Base-by-base conservation (phyloP, 2,113 vertebrate genomes). In the Pseudorasbora parva region DNA sequence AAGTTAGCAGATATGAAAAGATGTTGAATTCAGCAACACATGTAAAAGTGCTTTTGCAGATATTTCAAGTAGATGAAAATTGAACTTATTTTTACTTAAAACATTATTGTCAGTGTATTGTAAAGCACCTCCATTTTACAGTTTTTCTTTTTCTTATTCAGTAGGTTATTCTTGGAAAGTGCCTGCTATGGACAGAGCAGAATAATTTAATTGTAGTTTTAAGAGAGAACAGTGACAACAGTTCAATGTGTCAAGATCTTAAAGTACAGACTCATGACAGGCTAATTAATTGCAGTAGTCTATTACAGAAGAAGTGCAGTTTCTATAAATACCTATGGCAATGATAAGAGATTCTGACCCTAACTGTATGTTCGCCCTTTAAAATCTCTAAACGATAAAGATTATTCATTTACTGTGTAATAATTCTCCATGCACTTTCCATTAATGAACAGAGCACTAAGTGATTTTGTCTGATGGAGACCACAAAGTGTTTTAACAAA, bases 181-280 rank as follows among this genome's bases (percentile, higher is more conserved):
- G 8, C 27, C 27, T 19, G 19, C 15, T 66, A 37, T 10, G 68
- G 41, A 45, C 68, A 72, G 37, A 69, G 66, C 33, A 43, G 37
- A 23, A 45, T 15, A 3, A 45, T 71, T 45, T 15, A 69, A 43
- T n/a, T 69, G 66, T 41, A 68, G 8, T 69, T 69, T n/a, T n/a
- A n/a, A 69, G 66, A 69, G 66, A n/a, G 37, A 71, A 37, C 68
- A 43, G 41, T 47, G 69, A 25, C 41, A 72, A 72, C 41, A 72
- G 68, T 72, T 25, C 68, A 72, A 2, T 25, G 11, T 72, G 69
- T 72, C 68, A 71, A 45, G 68, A 23, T 71, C 37, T 45, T 71
- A 14, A 71, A 43, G 66, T 69, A 69, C 66, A 69, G 68, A 71
- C 68, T n/a, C 64, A 68, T 41, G 33, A 68, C 64, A 68, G 64